Base-by-base conservation (phyloP, 2,888 invertebrate species). In the Zhuqinia jingwanae region DNA sequence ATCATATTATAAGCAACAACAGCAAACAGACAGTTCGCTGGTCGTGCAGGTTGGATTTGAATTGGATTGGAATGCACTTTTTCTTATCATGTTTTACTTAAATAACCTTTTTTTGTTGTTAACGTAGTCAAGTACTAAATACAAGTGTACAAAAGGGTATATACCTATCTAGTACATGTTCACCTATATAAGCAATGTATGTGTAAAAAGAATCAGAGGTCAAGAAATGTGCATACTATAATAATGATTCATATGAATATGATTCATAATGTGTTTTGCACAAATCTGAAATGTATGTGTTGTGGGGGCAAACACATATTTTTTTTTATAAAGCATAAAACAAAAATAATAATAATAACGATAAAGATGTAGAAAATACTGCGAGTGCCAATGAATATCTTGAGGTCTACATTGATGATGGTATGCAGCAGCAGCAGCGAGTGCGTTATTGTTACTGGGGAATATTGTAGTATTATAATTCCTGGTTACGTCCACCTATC, bases 281-380 rank as follows among this genome's bases (percentile, higher is more conserved):
- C 22, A 70, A 47, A 70, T 1, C 10, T n/a, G n/a, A n/a, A n/a
- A 15, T 70, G 70, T 47, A 20, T 70, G 70, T 47, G 20, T 11
- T 17, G 15, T 47, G n/a, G n/a, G n/a, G n/a, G n/a, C n/a, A n/a
- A n/a, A n/a, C n/a, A n/a, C n/a, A n/a, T n/a, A n/a, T n/a, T n/a
- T n/a, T 75, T 27, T 70, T 65, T 36, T 36, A 36, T 65, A 36
- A 36, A 36, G 36, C 36, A 65, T 17, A 60, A n/a, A n/a, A 30
- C 53, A 53, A 76, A 65, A 81, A 81, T 36, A 73, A 63, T 65
- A 82, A 75, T 50, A 84, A 65, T 42, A 84, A 84, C 68, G 77
- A 84, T 84, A 84, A 84, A 70, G 84, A 78, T 78, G 84, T 78
- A 58, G 77, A 78, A 83, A 65, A 17, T 2, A 15, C 13, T 36